Conservation (phyloP, 2,888 invertebrate species). For the Volucella bombylans region DNA sequence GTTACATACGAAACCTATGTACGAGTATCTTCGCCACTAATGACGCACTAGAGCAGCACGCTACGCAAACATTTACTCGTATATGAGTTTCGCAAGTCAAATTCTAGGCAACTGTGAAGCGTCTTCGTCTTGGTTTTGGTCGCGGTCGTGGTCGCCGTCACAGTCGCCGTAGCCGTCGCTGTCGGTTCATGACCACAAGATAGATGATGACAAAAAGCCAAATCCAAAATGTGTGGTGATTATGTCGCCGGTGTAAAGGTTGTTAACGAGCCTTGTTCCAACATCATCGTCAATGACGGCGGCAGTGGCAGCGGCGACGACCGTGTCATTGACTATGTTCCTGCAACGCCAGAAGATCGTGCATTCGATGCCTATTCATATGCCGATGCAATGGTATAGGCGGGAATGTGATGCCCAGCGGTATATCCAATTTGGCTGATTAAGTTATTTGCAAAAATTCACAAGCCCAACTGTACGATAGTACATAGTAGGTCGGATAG, state of each 20-base stretch:
- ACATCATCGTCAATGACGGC: constrained; percentile 58
- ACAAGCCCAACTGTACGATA: constrained; percentile 36
- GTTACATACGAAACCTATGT: neutral
- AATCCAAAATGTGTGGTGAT: constrained; percentile 67
- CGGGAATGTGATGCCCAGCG: constrained; percentile 68
- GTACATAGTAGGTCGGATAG: constrained; percentile 19
- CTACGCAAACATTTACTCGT: constrained; percentile 43
- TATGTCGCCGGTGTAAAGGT: constrained; percentile 70
- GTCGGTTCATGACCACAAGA: constrained; percentile 32
- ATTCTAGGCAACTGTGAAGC: constrained; percentile 56
- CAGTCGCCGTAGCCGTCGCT: neutral
- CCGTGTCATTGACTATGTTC: constrained; percentile 5
- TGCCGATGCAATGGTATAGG: constrained; percentile 8
- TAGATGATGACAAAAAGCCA: constrained; percentile 66
- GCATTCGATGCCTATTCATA: neutral
- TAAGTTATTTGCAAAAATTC: constrained; percentile 70
- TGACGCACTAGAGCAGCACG: constrained; percentile 46
- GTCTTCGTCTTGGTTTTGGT: constrained; percentile 1
- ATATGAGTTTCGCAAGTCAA: constrained; percentile 41
- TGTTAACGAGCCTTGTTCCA: constrained; percentile 63
- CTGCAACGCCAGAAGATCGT: constrained; percentile 34
- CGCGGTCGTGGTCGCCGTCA: neutral
- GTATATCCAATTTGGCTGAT: constrained; percentile 73
- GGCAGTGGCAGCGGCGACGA: neutral
- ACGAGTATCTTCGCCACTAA: constrained; percentile 16